These are phyloP conservation scores for Zophobas morio DNA, from an alignment of 1,140 invertebrate genomes.

Conservation along the genomic window DNA sequence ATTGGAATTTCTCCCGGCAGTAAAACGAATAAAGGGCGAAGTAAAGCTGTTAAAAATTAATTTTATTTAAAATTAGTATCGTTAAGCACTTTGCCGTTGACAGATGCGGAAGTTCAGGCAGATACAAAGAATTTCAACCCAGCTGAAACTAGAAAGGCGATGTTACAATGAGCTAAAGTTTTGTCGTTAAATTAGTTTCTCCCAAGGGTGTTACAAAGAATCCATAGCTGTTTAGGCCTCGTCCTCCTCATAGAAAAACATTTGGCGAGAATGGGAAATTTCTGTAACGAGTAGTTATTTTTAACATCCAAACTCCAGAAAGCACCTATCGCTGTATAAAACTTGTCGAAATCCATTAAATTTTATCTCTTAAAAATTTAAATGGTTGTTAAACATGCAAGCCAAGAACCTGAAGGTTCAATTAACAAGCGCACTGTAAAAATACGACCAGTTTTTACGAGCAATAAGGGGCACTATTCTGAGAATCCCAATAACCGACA, in stretches of 20 bases:
- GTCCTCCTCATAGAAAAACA: not conserved
- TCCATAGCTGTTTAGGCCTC: not conserved
- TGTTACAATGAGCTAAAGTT: conserved; percentile 16
- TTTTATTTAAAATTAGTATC: conserved; percentile 23
- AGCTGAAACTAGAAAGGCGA: conserved; percentile 20
- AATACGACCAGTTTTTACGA: conserved; percentile 25
- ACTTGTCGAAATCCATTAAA: not conserved
- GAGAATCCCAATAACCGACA: conserved; percentile 22
- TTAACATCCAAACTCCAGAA: not conserved
- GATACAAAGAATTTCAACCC: conserved; percentile 20
- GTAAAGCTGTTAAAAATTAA: conserved; percentile 22
- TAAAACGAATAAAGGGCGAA: conserved; percentile 8
- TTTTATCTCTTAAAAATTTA: conserved; percentile 1
- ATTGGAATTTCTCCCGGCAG: conserved; percentile 1
- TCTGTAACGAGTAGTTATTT: not conserved
- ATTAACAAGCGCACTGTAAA: conserved; percentile 2
- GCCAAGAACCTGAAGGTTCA: not conserved
- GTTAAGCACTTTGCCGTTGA: conserved; percentile 18
- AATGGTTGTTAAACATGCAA: not conserved
- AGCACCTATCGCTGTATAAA: not conserved
- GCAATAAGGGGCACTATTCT: conserved; percentile 30
- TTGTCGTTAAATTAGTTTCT: conserved; percentile 10
- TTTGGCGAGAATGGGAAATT: not conserved
- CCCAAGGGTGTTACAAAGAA: conserved; percentile 13
- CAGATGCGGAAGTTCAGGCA: conserved; percentile 10